Evolutionary conservation across 2,113 vertebrate genomes (phyloP).

Genomic region (Neolamprologus toae): DNA sequence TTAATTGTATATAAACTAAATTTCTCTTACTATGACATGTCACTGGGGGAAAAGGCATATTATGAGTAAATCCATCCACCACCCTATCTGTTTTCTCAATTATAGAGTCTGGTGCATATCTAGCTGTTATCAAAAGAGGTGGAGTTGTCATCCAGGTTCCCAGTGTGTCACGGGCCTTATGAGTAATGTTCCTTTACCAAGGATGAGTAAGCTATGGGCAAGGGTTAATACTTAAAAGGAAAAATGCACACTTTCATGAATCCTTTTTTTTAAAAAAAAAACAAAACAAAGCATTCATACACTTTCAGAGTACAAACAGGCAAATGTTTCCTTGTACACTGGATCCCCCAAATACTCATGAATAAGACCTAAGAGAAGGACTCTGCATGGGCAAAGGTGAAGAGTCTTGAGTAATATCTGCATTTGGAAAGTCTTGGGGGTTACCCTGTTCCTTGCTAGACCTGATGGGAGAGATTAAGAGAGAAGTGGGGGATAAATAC

Average conservation of each 20-base stretch:
- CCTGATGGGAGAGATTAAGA: slow-evolving; percentile 2
- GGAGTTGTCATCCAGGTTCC: not conserved
- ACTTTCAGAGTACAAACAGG: not conserved
- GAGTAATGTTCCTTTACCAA: not conserved
- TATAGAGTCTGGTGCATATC: not conserved
- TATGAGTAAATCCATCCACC: not conserved
- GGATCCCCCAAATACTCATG: not conserved
- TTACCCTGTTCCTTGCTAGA: slow-evolving; percentile 1
- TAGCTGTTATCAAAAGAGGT: not conserved
- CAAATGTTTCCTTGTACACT: not conserved
- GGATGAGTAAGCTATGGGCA: not conserved
- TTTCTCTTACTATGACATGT: not conserved
- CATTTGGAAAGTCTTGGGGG: not conserved
- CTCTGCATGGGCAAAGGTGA: slow-evolving; percentile 31
- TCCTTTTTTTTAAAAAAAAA: not conserved
- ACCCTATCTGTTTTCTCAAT: not conserved
- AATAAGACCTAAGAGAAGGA: not conserved
- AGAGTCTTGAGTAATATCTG: slow-evolving; percentile 25
- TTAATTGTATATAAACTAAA: not conserved
- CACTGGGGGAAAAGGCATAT: not conserved
- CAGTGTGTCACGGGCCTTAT: not conserved
- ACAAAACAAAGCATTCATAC: not conserved
- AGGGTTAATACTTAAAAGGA: not conserved
- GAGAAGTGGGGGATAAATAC: not conserved
- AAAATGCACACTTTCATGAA: not conserved